These are phyloP conservation scores for Uria lomvia DNA, from an alignment of 2,113 vertebrate species.

Conservation along the genomic window DNA sequence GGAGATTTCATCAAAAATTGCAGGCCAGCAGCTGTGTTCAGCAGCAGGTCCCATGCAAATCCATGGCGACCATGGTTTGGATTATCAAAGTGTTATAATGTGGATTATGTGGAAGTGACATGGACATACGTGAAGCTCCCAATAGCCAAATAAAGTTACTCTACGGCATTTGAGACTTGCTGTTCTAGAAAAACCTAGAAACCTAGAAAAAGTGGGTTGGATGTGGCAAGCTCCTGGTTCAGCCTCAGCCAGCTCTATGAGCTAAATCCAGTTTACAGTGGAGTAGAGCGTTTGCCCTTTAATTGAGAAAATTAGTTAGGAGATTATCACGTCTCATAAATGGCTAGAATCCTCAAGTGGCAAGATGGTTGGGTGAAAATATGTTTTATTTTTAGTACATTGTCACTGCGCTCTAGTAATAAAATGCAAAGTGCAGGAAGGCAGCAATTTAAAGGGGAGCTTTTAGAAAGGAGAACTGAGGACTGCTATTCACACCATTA, in stretches of 20 bases:
- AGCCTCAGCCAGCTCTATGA: background rate
- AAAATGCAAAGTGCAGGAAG: conserved; percentile 45
- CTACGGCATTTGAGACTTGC: background rate
- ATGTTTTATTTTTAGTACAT: conserved; percentile 56
- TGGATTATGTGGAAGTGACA: background rate
- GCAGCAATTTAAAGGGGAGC: background rate
- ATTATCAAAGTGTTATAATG: background rate
- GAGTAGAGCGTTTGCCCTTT: background rate
- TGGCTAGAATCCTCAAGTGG: background rate
- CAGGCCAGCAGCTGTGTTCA: background rate
- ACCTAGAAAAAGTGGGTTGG: background rate
- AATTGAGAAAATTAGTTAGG: conserved; percentile 25
- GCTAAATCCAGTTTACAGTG: background rate
- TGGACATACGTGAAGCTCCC: background rate
- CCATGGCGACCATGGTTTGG: background rate
- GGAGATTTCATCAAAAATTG: background rate
- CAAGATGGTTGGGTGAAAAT: conserved; percentile 4
- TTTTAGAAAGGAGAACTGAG: background rate
- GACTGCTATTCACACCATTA: background rate
- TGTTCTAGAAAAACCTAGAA: background rate
- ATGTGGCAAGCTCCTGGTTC: background rate
- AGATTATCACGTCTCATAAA: conserved; percentile 37
- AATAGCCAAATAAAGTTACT: background rate
- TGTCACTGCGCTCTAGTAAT: conserved; percentile 7
- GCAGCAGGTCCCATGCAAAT: background rate